Evolutionary conservation across 2,888 invertebrate species (phyloP), one percentile per base, ranked within the genome.

Genomic region (Hipparchia sbordonii): DNA sequence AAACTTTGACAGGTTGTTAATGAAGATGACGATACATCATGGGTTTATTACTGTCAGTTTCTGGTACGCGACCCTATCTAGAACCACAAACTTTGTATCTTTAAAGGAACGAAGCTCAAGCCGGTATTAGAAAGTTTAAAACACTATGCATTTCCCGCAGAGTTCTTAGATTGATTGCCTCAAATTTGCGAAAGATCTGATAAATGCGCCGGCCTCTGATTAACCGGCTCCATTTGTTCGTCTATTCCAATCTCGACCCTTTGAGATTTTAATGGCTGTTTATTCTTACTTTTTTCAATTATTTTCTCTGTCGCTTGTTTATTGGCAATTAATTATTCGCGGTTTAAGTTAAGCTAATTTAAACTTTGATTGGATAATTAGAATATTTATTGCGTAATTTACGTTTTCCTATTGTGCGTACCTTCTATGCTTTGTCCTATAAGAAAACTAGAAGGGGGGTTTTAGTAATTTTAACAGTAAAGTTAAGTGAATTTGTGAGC

Each of bases 181-280:
- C 80, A 82, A 86, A 85, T 86, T 85, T 83, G 81, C 80, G 78
- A 77, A 79, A 78, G 78, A 78, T 74, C 79, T 81, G 84, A 85
- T 82, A 83, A 86, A 86, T 82, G 78, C 57, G 74, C 76, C 66
- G 76, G 76, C 77, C 77, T 75, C 77, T 84, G 82, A 84, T 86
- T 84, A 80, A 82, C 77, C 79, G 79, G 76, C 76, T 75, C 69
- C 71, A 72, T 76, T 70, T 72, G 62, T 63, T 76, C 62, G 54
- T 61, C 59, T 56, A 62, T 70, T 57, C 63, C 73, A 57, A 72
- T 72, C 71, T 72, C 71, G 67, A 70, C 70, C 67, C 67, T 67
- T 67, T 59, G 67, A 67, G 67, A 67, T 46, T 67, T 59, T 67
- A 59, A 67, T 67, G 46, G 67, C 45, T 67, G 56, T 67, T 67